Conservation (phyloP, 2,113 vertebrate species). For the Colinus virginianus region DNA sequence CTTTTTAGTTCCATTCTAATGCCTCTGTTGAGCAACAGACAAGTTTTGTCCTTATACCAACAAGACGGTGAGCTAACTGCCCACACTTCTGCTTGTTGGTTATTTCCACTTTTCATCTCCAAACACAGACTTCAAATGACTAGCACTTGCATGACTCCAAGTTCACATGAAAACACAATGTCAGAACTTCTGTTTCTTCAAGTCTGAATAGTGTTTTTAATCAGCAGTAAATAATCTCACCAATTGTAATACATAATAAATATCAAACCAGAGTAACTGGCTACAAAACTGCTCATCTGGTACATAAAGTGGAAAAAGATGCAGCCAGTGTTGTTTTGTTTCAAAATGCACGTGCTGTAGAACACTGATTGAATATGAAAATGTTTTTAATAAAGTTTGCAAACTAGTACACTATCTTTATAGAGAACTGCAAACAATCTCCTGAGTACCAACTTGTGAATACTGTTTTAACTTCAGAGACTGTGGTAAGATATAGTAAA, state of each 20-base stretch:
- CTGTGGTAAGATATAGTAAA: slow-evolving; percentile 59
- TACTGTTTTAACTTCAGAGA: slow-evolving; percentile 63
- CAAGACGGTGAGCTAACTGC: neutral
- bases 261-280: neutral
- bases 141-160: neutral
- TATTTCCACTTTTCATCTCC: neutral
- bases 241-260: neutral
- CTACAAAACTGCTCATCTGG: neutral
- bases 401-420: slow-evolving; percentile 66
- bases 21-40: neutral
- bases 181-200: neutral
- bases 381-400: slow-evolving; percentile 29
- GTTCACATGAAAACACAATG: neutral
- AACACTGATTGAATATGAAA: slow-evolving; percentile 14
- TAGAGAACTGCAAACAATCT: slow-evolving; percentile 60
- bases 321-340: neutral
- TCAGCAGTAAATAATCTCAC: neutral
- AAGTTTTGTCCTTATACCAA: too few species aligned
- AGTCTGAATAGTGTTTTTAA: neutral
- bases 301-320: neutral
- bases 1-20: neutral
- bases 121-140: neutral
- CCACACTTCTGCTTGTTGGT: neutral
- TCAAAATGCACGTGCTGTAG: neutral
- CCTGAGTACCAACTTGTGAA: slow-evolving; percentile 64